phyloP scores from a whole-genome alignment of 2,113 vertebrate species.

The Oophaga pumilio region DNA sequence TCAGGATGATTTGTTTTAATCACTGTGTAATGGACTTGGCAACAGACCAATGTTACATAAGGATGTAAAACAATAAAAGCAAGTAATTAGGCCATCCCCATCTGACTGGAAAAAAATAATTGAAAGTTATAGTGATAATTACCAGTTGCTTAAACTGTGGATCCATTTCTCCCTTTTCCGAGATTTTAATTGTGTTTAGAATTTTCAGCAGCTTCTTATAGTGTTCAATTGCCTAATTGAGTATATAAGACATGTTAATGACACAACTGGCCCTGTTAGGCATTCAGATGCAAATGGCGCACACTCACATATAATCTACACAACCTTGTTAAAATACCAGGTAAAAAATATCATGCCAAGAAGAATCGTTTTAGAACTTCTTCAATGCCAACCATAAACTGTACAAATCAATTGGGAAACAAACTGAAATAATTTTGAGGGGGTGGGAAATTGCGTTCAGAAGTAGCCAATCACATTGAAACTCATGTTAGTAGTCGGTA shows the following conservation, averaged over 20 bases:
- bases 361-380: no score
- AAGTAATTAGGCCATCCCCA: not conserved
- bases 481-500: no score
- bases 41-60: constrained; percentile 3
- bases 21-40: not conserved
- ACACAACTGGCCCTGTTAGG: not conserved
- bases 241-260: not conserved
- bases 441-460: no score
- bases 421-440: no score
- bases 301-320: not conserved
- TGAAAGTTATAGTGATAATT: constrained; percentile 1
- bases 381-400: no score
- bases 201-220: constrained; percentile 11
- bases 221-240: constrained; percentile 17
- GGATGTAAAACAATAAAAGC: not conserved
- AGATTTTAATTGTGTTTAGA: not conserved
- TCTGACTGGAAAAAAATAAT: not conserved
- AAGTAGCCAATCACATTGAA: no score
- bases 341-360: no score
- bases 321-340: no score
- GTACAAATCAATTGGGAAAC: no score
- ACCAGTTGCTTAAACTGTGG: constrained; percentile 27
- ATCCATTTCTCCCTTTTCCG: not conserved
- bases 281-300: not conserved
- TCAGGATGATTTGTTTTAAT: not conserved